A percentile compares a stretch with the other conserved stretches of the same genome.
Conservation (phyloP, 2,797 vertebrate genomes). For the Peromyscus aztecus region DNA sequence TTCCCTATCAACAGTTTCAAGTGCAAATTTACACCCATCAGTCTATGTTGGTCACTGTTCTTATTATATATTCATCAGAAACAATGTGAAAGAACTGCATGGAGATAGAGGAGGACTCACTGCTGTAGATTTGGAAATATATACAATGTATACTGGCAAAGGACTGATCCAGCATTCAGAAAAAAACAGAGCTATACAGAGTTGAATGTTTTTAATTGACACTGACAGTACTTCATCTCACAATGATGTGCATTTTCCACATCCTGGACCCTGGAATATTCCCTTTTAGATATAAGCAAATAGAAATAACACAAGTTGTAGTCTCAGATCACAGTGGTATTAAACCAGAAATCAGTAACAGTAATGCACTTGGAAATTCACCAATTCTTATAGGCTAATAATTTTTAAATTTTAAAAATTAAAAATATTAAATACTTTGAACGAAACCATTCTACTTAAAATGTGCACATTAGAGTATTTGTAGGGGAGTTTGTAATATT, state of each 20-base stretch:
- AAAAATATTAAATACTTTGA: background rate
- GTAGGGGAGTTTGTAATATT: background rate
- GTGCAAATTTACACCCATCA: background rate
- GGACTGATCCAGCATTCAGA: background rate
- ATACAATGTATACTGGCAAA: background rate
- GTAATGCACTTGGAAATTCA: background rate
- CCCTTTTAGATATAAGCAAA: background rate
- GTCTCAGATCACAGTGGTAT: background rate
- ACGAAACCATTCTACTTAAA: background rate
- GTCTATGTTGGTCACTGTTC: background rate
- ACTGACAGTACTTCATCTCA: background rate
- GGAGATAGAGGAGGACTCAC: too few relatives aligned
- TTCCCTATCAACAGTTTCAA: background rate
- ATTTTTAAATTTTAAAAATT: background rate
- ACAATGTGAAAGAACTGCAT: background rate
- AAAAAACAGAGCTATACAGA: background rate
- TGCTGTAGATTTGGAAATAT: background rate
- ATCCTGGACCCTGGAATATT: background rate
- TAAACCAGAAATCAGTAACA: background rate
- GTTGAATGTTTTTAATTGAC: background rate
- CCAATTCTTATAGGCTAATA: background rate
- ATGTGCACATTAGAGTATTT: background rate
- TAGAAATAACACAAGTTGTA: background rate
- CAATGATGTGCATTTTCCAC: background rate
- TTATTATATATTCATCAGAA: background rate